Percentiles rank a stretch among this genome's conserved stretches.
Conservation (phyloP, 1,140 invertebrate species). For the Drosophila bipectinata region DNA sequence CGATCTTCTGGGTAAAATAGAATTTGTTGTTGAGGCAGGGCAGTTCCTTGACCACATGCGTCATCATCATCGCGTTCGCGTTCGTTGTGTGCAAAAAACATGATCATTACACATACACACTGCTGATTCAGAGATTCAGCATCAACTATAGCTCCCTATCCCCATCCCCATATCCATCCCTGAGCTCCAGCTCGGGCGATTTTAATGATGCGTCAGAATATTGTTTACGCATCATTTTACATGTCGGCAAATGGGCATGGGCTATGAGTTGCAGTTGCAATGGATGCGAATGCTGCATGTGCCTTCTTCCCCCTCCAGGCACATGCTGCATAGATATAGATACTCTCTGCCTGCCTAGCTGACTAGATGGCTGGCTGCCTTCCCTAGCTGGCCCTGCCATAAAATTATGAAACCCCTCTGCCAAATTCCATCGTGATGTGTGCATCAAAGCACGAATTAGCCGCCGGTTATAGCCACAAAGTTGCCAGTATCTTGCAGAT, state of each 20-base stretch:
- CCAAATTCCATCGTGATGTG: conserved; percentile 70
- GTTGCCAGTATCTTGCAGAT: conserved; percentile 25
- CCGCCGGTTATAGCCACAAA: conserved; percentile 41
- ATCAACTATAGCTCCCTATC: conserved; percentile 20
- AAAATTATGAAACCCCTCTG: conserved; percentile 62
- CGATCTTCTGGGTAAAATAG: conserved; percentile 55
- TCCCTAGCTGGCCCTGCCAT: conserved; percentile 17
- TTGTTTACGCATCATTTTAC: conserved; percentile 82
- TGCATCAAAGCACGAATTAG: conserved; percentile 73
- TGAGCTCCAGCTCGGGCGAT: conserved; percentile 54
- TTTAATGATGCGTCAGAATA: conserved; percentile 82
- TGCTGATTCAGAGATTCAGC: conserved; percentile 52
- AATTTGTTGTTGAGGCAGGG: conserved; percentile 75
- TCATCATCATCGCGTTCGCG: conserved; percentile 77
- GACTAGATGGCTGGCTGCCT: background rate
- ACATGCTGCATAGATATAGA: conserved; percentile 1
- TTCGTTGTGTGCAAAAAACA: conserved; percentile 66
- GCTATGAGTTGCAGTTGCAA: conserved; percentile 16
- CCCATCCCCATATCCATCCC: conserved; percentile 26
- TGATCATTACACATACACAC: conserved; percentile 50
- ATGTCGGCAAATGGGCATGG: conserved; percentile 70
- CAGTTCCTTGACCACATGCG: conserved; percentile 65
- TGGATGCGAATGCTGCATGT: conserved; percentile 21
- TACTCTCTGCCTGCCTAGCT: background rate
- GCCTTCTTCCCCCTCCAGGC: background rate